phyloP scores from a whole-genome alignment of 2,113 vertebrate genomes.

The Pterocles burchelli region DNA sequence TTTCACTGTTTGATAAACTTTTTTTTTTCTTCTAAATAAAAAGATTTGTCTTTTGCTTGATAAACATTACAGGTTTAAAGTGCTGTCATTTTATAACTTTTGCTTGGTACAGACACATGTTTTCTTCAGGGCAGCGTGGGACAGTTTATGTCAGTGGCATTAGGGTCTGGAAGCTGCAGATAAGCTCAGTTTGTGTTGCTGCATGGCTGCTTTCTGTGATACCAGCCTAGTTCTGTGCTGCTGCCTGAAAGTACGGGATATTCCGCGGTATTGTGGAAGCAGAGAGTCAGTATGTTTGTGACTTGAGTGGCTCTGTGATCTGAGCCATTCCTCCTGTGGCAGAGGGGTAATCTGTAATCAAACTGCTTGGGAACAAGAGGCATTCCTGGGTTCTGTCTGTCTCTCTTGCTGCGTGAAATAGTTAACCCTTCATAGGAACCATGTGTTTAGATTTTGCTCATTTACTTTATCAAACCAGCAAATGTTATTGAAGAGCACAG shows the following conservation, averaged over 20 bases:
- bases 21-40: background rate
- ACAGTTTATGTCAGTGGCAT: background rate
- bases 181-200: background rate
- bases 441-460: background rate
- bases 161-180: slow-evolving; percentile 8
- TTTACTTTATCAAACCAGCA: background rate
- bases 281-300: background rate
- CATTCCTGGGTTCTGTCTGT: background rate
- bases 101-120: background rate
- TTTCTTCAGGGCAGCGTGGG: background rate
- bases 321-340: background rate
- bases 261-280: background rate
- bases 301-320: background rate
- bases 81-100: background rate
- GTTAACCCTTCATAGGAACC: background rate
- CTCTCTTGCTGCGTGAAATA: background rate
- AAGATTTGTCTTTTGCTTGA: background rate
- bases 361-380: background rate
- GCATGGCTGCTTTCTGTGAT: background rate
- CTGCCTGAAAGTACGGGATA: background rate
- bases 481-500: background rate
- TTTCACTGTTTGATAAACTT: background rate
- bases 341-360: background rate
- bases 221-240: background rate
- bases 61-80: background rate